A percentile compares a stretch with the other conserved stretches of the same genome.
phyloP scores from a whole-genome alignment of 2,113 vertebrate species.

The Ifrita kowaldi region DNA sequence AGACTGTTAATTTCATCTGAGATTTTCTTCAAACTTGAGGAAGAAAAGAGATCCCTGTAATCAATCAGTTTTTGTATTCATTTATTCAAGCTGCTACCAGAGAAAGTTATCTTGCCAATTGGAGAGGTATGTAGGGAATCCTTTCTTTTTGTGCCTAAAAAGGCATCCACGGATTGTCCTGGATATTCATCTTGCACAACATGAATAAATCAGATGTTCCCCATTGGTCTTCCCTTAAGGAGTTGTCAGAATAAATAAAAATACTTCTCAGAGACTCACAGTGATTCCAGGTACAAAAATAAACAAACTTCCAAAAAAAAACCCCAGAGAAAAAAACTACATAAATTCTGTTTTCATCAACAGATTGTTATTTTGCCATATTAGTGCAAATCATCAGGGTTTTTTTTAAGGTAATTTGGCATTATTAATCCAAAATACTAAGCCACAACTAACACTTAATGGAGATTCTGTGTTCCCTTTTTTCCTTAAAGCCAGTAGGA shows the following conservation, averaged over 20 bases:
- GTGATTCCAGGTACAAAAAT: neutral
- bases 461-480: neutral
- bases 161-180: neutral
- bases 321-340: neutral
- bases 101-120: neutral
- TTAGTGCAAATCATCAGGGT: neutral
- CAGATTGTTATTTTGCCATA: neutral
- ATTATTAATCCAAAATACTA: neutral
- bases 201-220: neutral
- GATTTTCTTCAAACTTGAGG: conserved; percentile 20
- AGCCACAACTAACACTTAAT: neutral
- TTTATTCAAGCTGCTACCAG: conserved; percentile 13
- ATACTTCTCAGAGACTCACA: neutral
- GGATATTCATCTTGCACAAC: neutral
- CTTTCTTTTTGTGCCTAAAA: neutral
- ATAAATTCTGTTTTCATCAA: neutral
- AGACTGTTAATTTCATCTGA: neutral
- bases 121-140: neutral
- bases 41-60: neutral
- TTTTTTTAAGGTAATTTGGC: neutral
- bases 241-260: conserved; percentile 14
- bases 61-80: neutral
- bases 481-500: neutral
- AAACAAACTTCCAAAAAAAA: neutral
- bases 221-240: neutral